These are phyloP conservation scores for Hylyphantes graminicola DNA, from an alignment of 1,140 invertebrate genomes.

Conservation along the genomic window DNA sequence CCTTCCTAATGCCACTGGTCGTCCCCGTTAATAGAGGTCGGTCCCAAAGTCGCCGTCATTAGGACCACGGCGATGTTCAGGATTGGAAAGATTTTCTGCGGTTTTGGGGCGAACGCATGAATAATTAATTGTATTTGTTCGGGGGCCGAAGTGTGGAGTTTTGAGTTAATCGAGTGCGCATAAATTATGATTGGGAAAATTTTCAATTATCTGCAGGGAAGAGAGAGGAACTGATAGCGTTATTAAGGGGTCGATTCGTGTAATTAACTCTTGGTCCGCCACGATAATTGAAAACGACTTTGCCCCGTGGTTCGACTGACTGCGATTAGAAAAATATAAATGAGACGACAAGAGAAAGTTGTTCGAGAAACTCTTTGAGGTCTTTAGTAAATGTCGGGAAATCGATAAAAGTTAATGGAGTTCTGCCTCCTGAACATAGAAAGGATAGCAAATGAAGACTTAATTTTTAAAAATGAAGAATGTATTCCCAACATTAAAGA, in stretches of 20 bases:
- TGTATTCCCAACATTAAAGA: no score
- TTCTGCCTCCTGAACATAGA: no score
- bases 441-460: no score
- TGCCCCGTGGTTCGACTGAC: no score
- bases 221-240: conserved; percentile 12
- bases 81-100: conserved; percentile 34
- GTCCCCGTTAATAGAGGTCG: conserved; percentile 22
- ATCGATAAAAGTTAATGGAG: no score
- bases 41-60: conserved; percentile 41
- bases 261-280: conserved; percentile 15
- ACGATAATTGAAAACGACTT: not conserved
- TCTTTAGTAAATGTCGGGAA: no score
- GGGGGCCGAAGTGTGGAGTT: conserved; percentile 28
- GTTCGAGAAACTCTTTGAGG: no score
- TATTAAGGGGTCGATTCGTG: conserved; percentile 30
- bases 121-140: conserved; percentile 56
- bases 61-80: conserved; percentile 10
- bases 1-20: not conserved
- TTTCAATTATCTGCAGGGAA: conserved; percentile 26
- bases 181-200: conserved; percentile 58
- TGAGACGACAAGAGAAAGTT: no score
- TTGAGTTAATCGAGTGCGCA: conserved; percentile 46
- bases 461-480: no score
- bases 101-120: conserved; percentile 39
- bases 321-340: no score